These are phyloP conservation scores for Hyposoter dolosus DNA, from an alignment of 2,888 invertebrate genomes.

Conservation along the genomic window DNA sequence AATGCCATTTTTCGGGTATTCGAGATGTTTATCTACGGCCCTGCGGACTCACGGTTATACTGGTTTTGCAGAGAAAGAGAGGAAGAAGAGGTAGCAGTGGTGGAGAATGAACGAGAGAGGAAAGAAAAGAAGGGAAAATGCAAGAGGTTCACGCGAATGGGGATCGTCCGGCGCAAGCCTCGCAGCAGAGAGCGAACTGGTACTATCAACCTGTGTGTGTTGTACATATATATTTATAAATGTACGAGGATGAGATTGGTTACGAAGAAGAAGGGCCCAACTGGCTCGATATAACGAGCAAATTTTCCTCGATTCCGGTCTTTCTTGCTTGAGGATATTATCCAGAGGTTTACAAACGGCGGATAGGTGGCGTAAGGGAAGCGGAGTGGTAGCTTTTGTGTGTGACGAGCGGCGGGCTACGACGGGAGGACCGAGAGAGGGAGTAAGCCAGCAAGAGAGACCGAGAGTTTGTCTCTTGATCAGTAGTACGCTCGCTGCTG, in stretches of 20 bases:
- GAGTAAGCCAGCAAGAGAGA: slow-evolving; percentile 33
- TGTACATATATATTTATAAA: neutral
- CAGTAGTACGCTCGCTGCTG: slow-evolving; percentile 68
- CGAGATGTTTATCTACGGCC: slow-evolving; percentile 46
- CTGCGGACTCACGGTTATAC: slow-evolving; percentile 53
- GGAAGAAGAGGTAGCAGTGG: slow-evolving; percentile 52
- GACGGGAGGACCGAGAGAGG: slow-evolving; percentile 61
- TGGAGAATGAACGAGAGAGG: slow-evolving; percentile 51
- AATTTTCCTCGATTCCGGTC: slow-evolving; percentile 57
- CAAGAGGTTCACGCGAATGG: slow-evolving; percentile 27
- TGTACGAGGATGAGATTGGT: neutral
- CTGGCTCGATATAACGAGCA: slow-evolving; percentile 28
- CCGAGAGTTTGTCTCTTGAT: slow-evolving; percentile 30
- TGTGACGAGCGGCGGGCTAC: neutral
- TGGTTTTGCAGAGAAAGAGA: slow-evolving; percentile 64
- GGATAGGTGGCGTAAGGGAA: slow-evolving; percentile 64
- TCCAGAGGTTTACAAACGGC: neutral
- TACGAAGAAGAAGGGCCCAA: slow-evolving; percentile 4
- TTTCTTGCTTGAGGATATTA: slow-evolving; percentile 48
- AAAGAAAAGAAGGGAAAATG: slow-evolving; percentile 56
- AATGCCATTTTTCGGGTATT: neutral
- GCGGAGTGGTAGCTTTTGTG: slow-evolving; percentile 59
- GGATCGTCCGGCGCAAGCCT: slow-evolving; percentile 60
- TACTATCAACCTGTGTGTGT: slow-evolving; percentile 27
- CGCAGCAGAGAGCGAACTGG: slow-evolving; percentile 40